Evolutionary conservation across 37 sponge, comb jelly and placozoan genomes (phyloP).

Genomic region (Bolinopsis microptera): DNA sequence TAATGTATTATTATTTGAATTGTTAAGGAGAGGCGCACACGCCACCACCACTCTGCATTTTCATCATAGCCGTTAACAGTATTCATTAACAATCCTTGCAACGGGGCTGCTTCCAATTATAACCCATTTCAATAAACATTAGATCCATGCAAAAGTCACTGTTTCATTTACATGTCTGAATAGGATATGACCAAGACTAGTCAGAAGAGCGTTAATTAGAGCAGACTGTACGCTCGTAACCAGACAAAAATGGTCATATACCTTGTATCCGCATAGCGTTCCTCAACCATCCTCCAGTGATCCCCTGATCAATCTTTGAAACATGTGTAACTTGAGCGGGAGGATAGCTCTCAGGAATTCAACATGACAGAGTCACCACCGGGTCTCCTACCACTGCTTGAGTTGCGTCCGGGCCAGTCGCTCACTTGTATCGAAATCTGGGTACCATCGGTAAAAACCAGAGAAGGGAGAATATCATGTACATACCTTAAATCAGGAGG

Average conservation of each 20-base stretch:
- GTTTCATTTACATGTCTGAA: neutral
- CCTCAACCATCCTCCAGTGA: too few relatives aligned
- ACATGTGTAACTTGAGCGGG: neutral
- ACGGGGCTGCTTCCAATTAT: too few relatives aligned
- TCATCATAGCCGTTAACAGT: neutral
- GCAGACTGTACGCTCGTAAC: neutral
- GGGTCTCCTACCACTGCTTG: neutral
- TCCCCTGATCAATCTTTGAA: too few relatives aligned
- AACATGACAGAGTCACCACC: neutral
- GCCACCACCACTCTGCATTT: neutral
- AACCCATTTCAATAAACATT: neutral
- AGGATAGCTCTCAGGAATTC: neutral
- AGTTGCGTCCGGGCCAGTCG: neutral
- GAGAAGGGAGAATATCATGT: too few relatives aligned
- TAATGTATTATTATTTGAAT: neutral
- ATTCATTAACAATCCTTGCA: neutral
- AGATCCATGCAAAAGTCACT: neutral
- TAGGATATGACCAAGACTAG: neutral
- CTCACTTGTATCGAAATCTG: conserved; percentile 42
- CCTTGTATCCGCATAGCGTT: conserved; percentile 18
- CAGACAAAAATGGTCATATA: neutral
- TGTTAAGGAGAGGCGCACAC: neutral
- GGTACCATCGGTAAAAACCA: too few relatives aligned
- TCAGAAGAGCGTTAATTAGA: neutral
- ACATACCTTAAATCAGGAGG: too few relatives aligned